A percentile compares a stretch with the other conserved stretches of the same genome.
phyloP scores from a whole-genome alignment of 2,113 vertebrate species.

The Malaclemys terrapin region DNA sequence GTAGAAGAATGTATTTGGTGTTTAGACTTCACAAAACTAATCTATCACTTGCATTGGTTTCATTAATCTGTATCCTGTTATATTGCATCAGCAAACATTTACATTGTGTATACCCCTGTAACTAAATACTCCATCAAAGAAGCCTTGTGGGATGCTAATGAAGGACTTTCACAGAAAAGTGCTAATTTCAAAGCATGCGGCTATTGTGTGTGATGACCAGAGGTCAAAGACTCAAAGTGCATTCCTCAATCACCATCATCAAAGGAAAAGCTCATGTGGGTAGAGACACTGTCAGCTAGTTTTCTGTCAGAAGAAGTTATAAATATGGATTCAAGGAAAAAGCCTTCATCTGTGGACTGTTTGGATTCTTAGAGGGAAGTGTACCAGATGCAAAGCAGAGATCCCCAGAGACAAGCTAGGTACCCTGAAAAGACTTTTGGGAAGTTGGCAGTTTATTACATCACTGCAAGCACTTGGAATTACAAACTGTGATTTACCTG shows the following conservation, averaged over 20 bases:
- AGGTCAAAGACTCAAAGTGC: neutral
- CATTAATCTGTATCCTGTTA: neutral
- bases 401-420: neutral
- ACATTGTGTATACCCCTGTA: neutral
- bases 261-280: neutral
- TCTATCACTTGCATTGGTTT: neutral
- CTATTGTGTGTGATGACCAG: neutral
- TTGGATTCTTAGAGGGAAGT: neutral
- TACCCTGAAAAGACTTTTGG: neutral
- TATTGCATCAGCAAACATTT: neutral
- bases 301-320: neutral
- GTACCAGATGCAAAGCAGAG: neutral
- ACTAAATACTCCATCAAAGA: neutral
- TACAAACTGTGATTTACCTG: neutral
- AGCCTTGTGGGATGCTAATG: neutral
- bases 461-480: neutral
- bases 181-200: neutral
- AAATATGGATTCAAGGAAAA: neutral
- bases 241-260: no score
- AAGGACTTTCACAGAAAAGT: neutral
- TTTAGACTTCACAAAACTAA: neutral
- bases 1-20: neutral
- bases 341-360: neutral
- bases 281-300: neutral
- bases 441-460: neutral